A percentile compares a stretch with the other conserved stretches of the same genome.
These are phyloP conservation scores for Beroe ovata DNA, from an alignment of 37 sponge, comb jelly and placozoan genomes.

Conservation along the genomic window DNA sequence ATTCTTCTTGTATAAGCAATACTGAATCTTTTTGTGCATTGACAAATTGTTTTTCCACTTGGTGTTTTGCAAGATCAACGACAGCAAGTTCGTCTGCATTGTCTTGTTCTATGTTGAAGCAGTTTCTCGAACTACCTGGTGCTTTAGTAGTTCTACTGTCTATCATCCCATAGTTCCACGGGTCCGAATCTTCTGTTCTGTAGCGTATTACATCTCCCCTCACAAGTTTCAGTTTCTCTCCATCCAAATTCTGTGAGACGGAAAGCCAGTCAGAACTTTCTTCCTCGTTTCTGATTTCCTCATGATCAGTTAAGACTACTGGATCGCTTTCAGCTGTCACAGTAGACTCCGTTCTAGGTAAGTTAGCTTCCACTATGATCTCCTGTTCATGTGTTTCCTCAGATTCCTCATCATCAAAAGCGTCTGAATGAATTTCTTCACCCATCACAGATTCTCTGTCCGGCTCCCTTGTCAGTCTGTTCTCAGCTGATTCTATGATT, in stretches of 20 bases:
- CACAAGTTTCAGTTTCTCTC: background rate
- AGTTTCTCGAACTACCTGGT: conserved; percentile 3
- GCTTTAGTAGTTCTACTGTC: background rate
- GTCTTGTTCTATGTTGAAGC: background rate
- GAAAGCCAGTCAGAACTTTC: background rate
- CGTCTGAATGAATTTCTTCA: background rate
- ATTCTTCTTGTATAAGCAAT: background rate
- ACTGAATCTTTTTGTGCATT: background rate
- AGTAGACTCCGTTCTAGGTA: background rate
- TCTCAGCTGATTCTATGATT: background rate
- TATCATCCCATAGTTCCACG: conserved; percentile 27
- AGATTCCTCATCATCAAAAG: background rate
- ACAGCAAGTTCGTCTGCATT: background rate
- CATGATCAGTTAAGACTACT: background rate
- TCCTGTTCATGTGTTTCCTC: background rate
- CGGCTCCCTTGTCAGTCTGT: background rate
- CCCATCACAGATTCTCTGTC: background rate
- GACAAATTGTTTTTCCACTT: background rate
- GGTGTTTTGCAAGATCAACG: background rate
- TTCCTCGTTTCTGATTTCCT: background rate
- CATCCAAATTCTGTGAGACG: background rate
- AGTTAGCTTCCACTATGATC: background rate
- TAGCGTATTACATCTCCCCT: background rate
- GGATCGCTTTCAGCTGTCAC: background rate
- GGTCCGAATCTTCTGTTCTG: background rate